phyloP scores from a whole-genome alignment of 2,113 vertebrate species.

The Protobothrops flavoviridis region DNA sequence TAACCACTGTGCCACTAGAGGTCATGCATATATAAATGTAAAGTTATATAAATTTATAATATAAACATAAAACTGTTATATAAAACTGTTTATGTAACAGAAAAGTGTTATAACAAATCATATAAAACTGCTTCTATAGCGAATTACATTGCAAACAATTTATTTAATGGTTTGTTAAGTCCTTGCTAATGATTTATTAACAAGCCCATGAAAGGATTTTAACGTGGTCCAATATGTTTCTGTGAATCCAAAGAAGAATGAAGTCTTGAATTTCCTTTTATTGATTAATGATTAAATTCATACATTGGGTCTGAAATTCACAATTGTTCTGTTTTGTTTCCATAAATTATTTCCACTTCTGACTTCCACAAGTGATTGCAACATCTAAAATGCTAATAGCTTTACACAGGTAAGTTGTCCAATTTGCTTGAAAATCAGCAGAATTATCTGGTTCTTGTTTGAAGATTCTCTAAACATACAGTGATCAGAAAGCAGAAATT shows the following conservation, averaged over 20 bases:
- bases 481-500: neutral
- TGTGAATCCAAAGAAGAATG: neutral
- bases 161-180: neutral
- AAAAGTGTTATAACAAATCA: no score
- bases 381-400: neutral
- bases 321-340: neutral
- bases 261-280: neutral
- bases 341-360: neutral
- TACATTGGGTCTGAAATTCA: neutral
- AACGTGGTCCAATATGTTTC: neutral
- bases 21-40: no score
- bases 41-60: no score
- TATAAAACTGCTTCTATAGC: neutral
- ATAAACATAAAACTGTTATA: no score
- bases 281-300: neutral
- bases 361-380: neutral
- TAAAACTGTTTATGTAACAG: no score
- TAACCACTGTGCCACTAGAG: no score
- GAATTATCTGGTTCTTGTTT: neutral
- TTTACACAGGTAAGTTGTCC: neutral
- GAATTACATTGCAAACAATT: neutral
- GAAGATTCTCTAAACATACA: neutral
- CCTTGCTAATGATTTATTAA: neutral
- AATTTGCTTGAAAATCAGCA: neutral
- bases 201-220: neutral